phyloP scores from a whole-genome alignment of 2,888 invertebrate species.

The Melieria picta region DNA sequence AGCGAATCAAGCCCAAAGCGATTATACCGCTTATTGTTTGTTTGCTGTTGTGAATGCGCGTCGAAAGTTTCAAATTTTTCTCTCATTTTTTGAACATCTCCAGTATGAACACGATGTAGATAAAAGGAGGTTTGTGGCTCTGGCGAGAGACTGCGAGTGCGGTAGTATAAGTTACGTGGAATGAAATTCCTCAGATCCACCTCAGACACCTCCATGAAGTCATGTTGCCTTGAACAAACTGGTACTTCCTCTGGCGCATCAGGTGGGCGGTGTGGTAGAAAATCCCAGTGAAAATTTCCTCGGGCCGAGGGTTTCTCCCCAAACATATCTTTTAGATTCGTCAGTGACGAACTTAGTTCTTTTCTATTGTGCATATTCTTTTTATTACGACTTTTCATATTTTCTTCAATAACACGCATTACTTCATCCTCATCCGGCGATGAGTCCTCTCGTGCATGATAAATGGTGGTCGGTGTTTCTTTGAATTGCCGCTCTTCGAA shows the following conservation, averaged over 20 bases:
- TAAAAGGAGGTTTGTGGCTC: conserved; percentile 77
- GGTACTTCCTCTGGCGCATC: conserved; percentile 54
- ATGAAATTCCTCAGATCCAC: conserved; percentile 47
- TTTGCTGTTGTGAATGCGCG: background rate
- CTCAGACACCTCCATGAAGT: conserved; percentile 14
- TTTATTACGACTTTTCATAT: conserved; percentile 56
- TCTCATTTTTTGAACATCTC: conserved; percentile 81
- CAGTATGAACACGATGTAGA: conserved; percentile 77
- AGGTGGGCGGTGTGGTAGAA: conserved; percentile 69
- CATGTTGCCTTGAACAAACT: conserved; percentile 41
- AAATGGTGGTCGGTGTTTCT: conserved; percentile 67
- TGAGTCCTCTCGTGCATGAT: conserved; percentile 69
- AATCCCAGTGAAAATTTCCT: conserved; percentile 65
- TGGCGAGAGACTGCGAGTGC: conserved; percentile 79
- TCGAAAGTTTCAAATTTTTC: conserved; percentile 75
- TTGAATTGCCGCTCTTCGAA: conserved; percentile 77
- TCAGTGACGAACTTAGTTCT: conserved; percentile 63
- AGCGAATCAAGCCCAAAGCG: conserved; percentile 65
- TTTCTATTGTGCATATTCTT: conserved; percentile 51
- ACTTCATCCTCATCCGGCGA: conserved; percentile 68
- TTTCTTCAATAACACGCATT: conserved; percentile 67
- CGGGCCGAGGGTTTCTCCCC: conserved; percentile 73
- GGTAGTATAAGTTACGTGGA: conserved; percentile 68
- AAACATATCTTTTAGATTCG: conserved; percentile 83
- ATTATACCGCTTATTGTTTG: conserved; percentile 41